Evolutionary conservation across 2,888 invertebrate genomes (phyloP), one percentile per base, ranked within the genome.

Genomic region (Xestoiulus laeticollis): DNA sequence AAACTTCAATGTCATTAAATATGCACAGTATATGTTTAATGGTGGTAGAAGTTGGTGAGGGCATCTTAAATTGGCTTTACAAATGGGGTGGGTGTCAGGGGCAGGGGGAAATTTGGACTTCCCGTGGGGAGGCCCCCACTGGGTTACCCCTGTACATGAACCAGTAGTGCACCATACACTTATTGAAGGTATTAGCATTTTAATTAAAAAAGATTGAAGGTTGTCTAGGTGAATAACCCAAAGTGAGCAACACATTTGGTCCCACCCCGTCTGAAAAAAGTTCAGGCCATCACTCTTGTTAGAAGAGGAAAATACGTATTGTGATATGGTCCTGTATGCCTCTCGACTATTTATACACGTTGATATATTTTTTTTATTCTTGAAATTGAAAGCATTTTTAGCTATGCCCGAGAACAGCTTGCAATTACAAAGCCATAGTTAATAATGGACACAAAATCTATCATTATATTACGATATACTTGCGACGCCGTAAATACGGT

Each of bases 151-250:
- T 84, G 43, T 33, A 84, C 43, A 84, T 84, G 84, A 33, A 84
- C 84, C 84, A 43, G 84, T 84, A 84, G 38, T 84, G 84, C 43
- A 84, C 84, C 84, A 84, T 38, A 84, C 84, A 84, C 84, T 84
- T 84, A 84, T 84, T 84, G 84, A 43, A 33, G 43, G 43, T 53
- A 86, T 86, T 86, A 86, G 86, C 86, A 86, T 86, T 86, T 86
- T 86, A 86, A 86, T 86, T 86, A 86, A 86, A 86, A 86, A 86
- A 86, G 68, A 86, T 32, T 86, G 86, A 68, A 53, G 86, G 68
- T 86, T 86, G 53, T 48, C 86, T 86, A 53, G 86, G 86, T 86
- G 86, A 86, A 86, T 86, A 86, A 53, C 86, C 84, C 38, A 33
- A 33, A 84, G 84, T 38, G 5, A 43, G 33, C 84, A 84, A 43